Base-by-base conservation (phyloP, 2,113 vertebrate species). In the Scophthalmus maximus region DNA sequence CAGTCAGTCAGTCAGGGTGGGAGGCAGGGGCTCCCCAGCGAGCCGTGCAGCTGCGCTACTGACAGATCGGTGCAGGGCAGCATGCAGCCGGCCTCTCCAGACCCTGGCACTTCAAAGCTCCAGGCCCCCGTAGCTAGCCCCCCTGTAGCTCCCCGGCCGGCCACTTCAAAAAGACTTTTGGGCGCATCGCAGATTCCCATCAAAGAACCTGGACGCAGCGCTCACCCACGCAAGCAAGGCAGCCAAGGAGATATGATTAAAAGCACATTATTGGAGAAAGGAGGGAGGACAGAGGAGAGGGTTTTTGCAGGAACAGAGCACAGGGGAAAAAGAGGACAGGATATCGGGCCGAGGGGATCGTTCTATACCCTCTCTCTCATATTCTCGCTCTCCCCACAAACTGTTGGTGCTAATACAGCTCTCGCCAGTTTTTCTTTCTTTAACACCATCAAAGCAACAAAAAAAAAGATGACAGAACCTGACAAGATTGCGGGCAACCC, bases 141-240 rank as follows among this genome's bases (percentile, higher is more conserved):
- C 88, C 78, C 81, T 51, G 63, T 75, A 82, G 80, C 83, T 83
- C 73, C 81, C 62, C 26, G n/a, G 87, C 84, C 88, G 87, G 90
- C 88, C 89, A 90, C 93, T 95, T 95, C 95, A 95, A 95, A n/a
- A 95, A 89, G 87, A 87, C 82, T 78, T 85, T 88, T 81, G 82
- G 88, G 92, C 80, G 92, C 94, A 93, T 94, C 92, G 82, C 90
- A 91, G 91, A 93, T 94, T 94, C 91, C 91, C 90, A 94, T 95
- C 93, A 95, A 94, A 95, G 93, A 90, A 81, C 71, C 79, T 81
- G 74, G 80, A 90, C 67, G 70, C 56, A 67, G 79, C 73, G 44
- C 77, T 89, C 84, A 77, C 88, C 90, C 87, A 88, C 78, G 62
- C 78, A 83, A 82, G 76, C 61, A 27, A 81, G 84, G 62, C 81